Evolutionary conservation across 2,888 invertebrate genomes (phyloP), one percentile per base, ranked within the genome.

Genomic region (Erebia ligea): DNA sequence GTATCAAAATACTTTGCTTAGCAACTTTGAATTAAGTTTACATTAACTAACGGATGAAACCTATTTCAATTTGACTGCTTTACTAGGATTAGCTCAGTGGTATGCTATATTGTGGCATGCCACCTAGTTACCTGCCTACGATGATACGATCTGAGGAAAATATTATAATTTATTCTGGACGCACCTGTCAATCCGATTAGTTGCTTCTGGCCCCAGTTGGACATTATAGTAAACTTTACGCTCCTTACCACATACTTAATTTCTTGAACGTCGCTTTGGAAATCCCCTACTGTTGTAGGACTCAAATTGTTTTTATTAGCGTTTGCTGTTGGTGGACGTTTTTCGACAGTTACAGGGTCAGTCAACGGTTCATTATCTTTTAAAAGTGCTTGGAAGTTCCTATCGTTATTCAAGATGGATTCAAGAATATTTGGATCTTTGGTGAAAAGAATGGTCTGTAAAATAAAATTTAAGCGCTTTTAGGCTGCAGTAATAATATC

Each of bases 361-460:
- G 71, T 76, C 69, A 84, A 68, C 0, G 83, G 90, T 74, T 86
- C 90, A 59, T 91, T 92, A 75, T 90, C 92, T 74, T 88, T 89
- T 3, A 91, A 81, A 2, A 92, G 80, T 3, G 84, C 84, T 84
- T 90, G 89, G 80, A 92, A 90, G 76, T 89, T 88, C 73, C 85
- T 88, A 74, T 92, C 93, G 74, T 90, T 89, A 45, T 77, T 75
- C 84, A 91, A 84, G 71, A 91, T 82, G 0, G 86, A 77, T 77
- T 93, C 97, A 48, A 98, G 89, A 68, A 97, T 97, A 19, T 87
- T 84, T 50, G 97, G 95, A 78, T 97, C 96, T 75, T 96, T 96
- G 25, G 97, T 97, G 85, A 97, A 98, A 69, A 98, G 91, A 75
- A 98, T 97, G 10, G 97, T 98, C 97, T 98, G 92, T 42, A 94